A percentile compares a stretch with the other conserved stretches of the same genome.
phyloP scores from a whole-genome alignment of 2,888 invertebrate species.

The Leucoma salicis region DNA sequence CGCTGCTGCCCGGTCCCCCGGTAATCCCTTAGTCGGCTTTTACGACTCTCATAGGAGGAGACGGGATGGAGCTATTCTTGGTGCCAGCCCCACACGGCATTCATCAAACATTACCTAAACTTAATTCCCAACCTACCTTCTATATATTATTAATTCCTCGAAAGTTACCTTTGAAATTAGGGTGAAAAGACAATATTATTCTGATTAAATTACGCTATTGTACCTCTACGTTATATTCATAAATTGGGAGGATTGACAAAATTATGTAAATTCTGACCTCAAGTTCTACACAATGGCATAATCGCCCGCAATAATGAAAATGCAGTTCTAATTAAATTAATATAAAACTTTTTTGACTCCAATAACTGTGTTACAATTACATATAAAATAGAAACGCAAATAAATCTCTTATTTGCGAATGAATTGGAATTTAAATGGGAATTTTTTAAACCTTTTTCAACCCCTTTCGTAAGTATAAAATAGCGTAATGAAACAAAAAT shows the following conservation, averaged over 20 bases:
- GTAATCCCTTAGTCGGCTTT: too few species aligned
- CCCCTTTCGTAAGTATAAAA: not conserved
- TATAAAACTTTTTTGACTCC: too few species aligned
- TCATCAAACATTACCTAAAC: not conserved
- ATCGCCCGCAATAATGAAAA: too few species aligned
- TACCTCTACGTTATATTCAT: not conserved
- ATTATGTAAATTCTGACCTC: not conserved
- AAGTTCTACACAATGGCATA: not conserved
- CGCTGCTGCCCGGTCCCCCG: too few species aligned
- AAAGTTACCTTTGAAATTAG: not conserved
- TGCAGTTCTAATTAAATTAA: too few species aligned
- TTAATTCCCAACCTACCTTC: not conserved
- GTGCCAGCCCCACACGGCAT: not conserved
- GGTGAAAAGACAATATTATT: not conserved
- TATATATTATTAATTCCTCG: not conserved
- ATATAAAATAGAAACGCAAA: too few species aligned
- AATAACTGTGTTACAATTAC: too few species aligned
- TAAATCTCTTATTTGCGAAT: too few species aligned
- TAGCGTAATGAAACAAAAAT: constrained; percentile 14
- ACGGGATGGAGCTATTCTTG: too few species aligned
- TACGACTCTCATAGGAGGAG: too few species aligned
- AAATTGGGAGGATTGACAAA: not conserved
- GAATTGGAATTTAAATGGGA: too few species aligned
- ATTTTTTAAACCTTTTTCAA: not conserved
- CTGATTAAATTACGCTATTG: not conserved